Conservation (phyloP, 2,113 vertebrate species). For the Chauna torquata region DNA sequence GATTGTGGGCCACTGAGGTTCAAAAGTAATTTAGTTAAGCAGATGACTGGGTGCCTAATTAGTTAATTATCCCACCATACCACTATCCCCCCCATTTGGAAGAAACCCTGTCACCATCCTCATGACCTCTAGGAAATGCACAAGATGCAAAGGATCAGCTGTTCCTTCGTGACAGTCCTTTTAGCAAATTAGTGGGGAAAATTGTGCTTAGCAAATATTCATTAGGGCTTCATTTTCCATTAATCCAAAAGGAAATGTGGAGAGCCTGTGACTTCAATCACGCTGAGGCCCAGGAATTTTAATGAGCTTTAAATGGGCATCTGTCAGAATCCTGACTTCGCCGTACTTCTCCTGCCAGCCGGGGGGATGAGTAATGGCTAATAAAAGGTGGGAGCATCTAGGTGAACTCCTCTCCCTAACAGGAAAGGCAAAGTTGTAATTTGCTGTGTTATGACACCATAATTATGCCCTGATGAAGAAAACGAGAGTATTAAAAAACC, state of each 20-base stretch:
- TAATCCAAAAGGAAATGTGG: constrained; percentile 74
- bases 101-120: constrained; percentile 26
- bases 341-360: constrained; percentile 68
- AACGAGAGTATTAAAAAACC: constrained; percentile 1
- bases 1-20: constrained; percentile 36
- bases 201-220: constrained; percentile 76
- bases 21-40: constrained; percentile 64
- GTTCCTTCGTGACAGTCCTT: constrained; percentile 64
- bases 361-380: constrained; percentile 70
- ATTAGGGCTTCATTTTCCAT: constrained; percentile 75
- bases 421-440: constrained; percentile 72
- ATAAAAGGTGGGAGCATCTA: constrained; percentile 67
- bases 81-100: constrained; percentile 8
- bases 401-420: constrained; percentile 44
- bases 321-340: constrained; percentile 73
- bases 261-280: constrained; percentile 71
- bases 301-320: constrained; percentile 80
- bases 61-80: constrained; percentile 46
- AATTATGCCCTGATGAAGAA: constrained; percentile 70
- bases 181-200: constrained; percentile 71
- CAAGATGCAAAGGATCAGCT: constrained; percentile 59
- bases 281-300: constrained; percentile 73
- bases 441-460: constrained; percentile 65
- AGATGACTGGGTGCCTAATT: constrained; percentile 45
- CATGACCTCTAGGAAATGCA: constrained; percentile 46